Base-by-base conservation (phyloP, 2,797 vertebrate species). In the Phalanger gymnotis region DNA sequence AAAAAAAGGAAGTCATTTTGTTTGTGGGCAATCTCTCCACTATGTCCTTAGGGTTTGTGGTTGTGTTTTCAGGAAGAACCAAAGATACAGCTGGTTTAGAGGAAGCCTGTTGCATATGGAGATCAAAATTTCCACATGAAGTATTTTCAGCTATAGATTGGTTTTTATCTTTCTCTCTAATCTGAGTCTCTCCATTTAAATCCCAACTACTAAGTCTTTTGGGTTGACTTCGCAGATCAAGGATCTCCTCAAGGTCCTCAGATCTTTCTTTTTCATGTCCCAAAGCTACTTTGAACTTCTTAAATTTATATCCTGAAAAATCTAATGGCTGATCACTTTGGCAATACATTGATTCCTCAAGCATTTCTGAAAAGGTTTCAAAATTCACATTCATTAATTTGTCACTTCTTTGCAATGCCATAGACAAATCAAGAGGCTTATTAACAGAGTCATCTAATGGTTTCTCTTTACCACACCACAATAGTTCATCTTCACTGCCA, bases 341-440 rank as follows among this genome's bases (percentile, higher is more conserved):
- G 94, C 97, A 98, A 95, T 98, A 97, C 97, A 99, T 98, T n/a
- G 99, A 99, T 96, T 99, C 99, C 98, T 99, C 99, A 99, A 99
- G 99, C 98, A 99, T 99, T 97, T 99, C 98, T 58, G 99, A 99
- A 97, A 99, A 99, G 11, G 99, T 98, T 97, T 99, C 99, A 96
- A 99, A 98, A 98, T 99, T 99, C 98, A 99, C 98, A 98, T 99
- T 99, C 99, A 99, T 99, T 81, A 99, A 98, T 94, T 99, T 98
- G 95, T 99, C 99, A 0, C 99, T 99, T 98, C 99, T 99, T 98
- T 98, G 99, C 94, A 99, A 99, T 90, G 99, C 99, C 96, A 99
- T 98, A 97, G 99, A 99, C 98, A 99, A 99, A 98, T 99, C 99
- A 95, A 99, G 98, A 31, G 99, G 99, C 28, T 98, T 99, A 98